These are phyloP conservation scores for Lasioglossum baleicum DNA, from an alignment of 1,140 invertebrate genomes.

Conservation along the genomic window DNA sequence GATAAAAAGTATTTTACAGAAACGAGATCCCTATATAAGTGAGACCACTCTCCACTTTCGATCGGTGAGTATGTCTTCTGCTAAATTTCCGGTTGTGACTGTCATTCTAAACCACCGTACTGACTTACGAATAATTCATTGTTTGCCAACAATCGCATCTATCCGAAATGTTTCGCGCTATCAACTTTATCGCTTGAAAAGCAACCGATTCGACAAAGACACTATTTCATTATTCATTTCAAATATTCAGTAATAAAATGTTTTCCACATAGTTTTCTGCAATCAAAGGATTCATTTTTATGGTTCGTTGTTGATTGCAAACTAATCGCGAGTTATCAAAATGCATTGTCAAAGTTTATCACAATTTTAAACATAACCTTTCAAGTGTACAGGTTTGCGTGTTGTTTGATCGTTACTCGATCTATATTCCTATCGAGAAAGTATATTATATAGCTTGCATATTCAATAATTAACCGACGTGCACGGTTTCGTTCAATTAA, in stretches of 20 bases:
- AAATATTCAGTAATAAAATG: background rate
- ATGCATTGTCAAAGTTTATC: background rate
- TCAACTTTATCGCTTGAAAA: background rate
- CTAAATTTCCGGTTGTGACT: slow-evolving; percentile 38
- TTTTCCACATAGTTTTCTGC: background rate
- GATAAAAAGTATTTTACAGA: slow-evolving; percentile 16
- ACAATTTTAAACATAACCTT: slow-evolving; percentile 20
- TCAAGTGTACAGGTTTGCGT: background rate
- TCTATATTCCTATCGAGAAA: slow-evolving; percentile 1
- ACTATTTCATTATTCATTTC: background rate
- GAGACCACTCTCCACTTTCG: slow-evolving; percentile 25
- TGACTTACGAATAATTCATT: background rate
- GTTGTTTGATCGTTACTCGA: slow-evolving; percentile 7
- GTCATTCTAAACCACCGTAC: slow-evolving; percentile 25
- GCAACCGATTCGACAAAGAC: background rate
- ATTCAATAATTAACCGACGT: background rate
- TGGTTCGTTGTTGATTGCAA: background rate
- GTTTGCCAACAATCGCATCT: background rate
- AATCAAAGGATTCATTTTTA: background rate
- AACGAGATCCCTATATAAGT: background rate
- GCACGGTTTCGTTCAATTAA: too few relatives aligned
- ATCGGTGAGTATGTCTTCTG: slow-evolving; percentile 49
- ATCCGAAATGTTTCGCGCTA: background rate
- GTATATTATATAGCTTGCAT: background rate
- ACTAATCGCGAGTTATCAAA: background rate